Percentiles rank a stretch among this genome's conserved stretches.
Conservation (phyloP, 2,888 invertebrate genomes). For the Drosophila pullipes region DNA sequence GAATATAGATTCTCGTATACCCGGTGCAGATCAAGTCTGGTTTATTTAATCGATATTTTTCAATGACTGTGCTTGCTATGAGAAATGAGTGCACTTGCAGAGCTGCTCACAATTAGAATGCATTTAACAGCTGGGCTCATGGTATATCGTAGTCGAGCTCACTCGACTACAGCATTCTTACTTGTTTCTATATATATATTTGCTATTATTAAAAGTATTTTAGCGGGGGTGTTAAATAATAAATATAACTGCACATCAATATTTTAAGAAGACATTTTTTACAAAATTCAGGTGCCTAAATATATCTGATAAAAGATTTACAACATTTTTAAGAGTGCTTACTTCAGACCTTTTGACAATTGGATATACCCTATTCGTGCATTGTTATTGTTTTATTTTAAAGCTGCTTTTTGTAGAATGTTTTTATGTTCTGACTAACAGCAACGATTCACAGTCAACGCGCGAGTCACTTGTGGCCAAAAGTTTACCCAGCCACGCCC, state of each 20-base stretch:
- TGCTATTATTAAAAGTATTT: neutral
- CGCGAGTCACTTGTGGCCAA: slow-evolving; percentile 54
- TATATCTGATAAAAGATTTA: neutral
- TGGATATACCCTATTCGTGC: neutral
- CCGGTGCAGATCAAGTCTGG: neutral
- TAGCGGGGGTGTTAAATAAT: neutral
- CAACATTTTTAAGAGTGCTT: neutral
- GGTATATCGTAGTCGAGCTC: neutral
- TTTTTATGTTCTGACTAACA: slow-evolving; percentile 21
- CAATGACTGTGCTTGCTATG: neutral
- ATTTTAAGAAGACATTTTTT: neutral
- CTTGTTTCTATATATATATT: neutral
- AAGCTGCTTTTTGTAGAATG: neutral
- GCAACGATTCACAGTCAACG: slow-evolving; percentile 27
- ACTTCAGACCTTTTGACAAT: neutral
- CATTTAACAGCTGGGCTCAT: neutral
- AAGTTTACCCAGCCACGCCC: slow-evolving; percentile 34
- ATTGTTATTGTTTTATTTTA: neutral
- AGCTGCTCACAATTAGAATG: neutral
- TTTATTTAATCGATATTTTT: neutral
- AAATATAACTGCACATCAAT: neutral
- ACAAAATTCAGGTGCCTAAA: neutral
- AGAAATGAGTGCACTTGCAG: neutral
- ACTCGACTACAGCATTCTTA: neutral
- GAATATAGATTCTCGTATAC: neutral